These are phyloP conservation scores for Polyergus mexicanus DNA, from an alignment of 1,140 invertebrate genomes.

Conservation along the genomic window DNA sequence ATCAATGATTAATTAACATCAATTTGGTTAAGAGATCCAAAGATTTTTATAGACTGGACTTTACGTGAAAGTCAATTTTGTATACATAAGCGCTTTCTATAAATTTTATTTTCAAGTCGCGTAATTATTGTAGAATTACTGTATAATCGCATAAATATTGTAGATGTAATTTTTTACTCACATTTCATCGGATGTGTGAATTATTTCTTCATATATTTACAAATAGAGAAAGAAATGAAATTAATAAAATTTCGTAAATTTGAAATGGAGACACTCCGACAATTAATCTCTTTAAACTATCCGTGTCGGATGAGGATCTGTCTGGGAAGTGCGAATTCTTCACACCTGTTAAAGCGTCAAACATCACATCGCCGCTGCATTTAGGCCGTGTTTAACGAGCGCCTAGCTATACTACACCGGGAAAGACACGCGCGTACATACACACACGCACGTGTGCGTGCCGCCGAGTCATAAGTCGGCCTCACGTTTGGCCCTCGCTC, in stretches of 20 bases:
- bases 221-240: neutral
- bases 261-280: neutral
- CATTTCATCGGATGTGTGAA: neutral
- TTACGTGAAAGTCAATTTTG: neutral
- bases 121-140: too few relatives aligned
- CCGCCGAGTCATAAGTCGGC: slow-evolving; percentile 72
- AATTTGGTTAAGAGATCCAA: too few relatives aligned
- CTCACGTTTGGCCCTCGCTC: slow-evolving; percentile 76
- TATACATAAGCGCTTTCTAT: too few relatives aligned
- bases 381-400: slow-evolving; percentile 58
- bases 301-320: neutral
- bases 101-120: neutral
- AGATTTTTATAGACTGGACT: too few relatives aligned
- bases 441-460: neutral
- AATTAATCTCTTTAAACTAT: neutral
- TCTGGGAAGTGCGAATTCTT: slow-evolving; percentile 33
- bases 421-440: neutral
- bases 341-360: slow-evolving; percentile 58
- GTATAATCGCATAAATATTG: neutral
- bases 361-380: slow-evolving; percentile 18
- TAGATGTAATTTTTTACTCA: neutral
- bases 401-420: slow-evolving; percentile 2
- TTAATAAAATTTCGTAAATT: slow-evolving; percentile 1
- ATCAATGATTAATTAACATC: too few relatives aligned
- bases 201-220: neutral